Percentiles rank a stretch among this genome's conserved stretches.
Conservation (phyloP, 1,140 invertebrate genomes). For the Oedothorax gibbosus region DNA sequence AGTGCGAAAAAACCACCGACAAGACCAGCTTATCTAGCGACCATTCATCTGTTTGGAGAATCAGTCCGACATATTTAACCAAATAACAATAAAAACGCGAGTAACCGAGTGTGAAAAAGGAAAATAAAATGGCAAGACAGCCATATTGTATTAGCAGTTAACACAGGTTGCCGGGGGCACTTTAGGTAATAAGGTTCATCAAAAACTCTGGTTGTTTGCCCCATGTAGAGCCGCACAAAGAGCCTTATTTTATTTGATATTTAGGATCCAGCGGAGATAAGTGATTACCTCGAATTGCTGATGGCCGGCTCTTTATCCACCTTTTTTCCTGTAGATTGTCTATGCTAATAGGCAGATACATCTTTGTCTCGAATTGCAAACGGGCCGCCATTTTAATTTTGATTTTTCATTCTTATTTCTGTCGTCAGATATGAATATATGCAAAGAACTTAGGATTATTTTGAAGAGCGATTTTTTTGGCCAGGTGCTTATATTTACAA, state of each 20-base stretch:
- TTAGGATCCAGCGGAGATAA: constrained; percentile 23
- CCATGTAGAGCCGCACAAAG: constrained; percentile 35
- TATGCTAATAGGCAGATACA: constrained; percentile 23
- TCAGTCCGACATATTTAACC: constrained; percentile 20
- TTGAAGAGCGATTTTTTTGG: too few relatives aligned
- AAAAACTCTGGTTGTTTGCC: constrained; percentile 36
- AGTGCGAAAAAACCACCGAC: background rate
- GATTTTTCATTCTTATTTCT: background rate
- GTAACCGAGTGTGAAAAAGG: background rate
- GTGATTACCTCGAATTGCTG: constrained; percentile 26
- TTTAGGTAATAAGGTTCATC: constrained; percentile 44
- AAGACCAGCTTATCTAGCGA: constrained; percentile 7
- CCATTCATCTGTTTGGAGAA: constrained; percentile 30
- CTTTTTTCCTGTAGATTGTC: too few relatives aligned
- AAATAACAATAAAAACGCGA: constrained; percentile 17
- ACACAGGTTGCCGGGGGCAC: constrained; percentile 22
- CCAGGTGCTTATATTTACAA: too few relatives aligned
- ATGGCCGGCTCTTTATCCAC: background rate
- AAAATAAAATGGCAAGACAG: background rate
- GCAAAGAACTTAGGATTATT: too few relatives aligned
- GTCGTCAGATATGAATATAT: too few relatives aligned
- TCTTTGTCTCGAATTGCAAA: constrained; percentile 6
- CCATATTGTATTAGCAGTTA: constrained; percentile 5
- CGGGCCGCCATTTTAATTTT: background rate
- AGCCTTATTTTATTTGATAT: constrained; percentile 39